These are phyloP conservation scores for Conus betulinus DNA, from an alignment of 1,140 invertebrate species.

Conservation along the genomic window DNA sequence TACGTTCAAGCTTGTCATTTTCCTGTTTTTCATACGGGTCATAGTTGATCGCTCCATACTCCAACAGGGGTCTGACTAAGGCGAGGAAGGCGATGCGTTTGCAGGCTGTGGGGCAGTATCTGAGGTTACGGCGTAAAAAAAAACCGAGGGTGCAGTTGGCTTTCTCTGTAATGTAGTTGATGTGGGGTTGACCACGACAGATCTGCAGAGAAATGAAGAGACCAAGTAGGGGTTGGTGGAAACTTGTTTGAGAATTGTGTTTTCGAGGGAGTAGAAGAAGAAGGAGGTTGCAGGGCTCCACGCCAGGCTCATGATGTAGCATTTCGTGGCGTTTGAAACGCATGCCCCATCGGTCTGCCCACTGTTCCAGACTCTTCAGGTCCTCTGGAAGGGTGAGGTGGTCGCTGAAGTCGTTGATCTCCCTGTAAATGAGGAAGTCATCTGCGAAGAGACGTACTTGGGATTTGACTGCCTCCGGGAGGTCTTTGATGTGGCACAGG, in stretches of 20 bases:
- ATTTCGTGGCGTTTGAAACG: background rate
- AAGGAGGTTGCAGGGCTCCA: background rate
- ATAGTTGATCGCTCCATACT: too few species aligned
- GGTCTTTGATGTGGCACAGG: too few species aligned
- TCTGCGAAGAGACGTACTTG: too few species aligned
- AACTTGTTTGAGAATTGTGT: background rate
- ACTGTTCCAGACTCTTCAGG: background rate
- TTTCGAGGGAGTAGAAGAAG: background rate
- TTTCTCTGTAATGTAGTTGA: background rate
- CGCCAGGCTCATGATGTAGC: background rate
- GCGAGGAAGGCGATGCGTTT: too few species aligned
- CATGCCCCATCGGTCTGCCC: background rate
- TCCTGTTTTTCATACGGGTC: too few species aligned
- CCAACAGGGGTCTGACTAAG: too few species aligned
- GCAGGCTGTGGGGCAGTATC: background rate
- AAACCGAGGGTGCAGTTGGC: background rate
- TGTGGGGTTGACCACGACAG: background rate
- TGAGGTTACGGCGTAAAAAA: background rate
- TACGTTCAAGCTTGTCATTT: too few species aligned
- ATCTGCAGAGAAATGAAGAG: background rate
- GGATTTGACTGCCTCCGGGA: too few species aligned
- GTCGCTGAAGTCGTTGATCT: background rate
- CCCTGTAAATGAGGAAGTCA: background rate
- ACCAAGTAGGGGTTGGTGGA: background rate
- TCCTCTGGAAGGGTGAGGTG: too few species aligned